Conservation (phyloP, 2,113 vertebrate species). For the Dendrocopos noguchii region DNA sequence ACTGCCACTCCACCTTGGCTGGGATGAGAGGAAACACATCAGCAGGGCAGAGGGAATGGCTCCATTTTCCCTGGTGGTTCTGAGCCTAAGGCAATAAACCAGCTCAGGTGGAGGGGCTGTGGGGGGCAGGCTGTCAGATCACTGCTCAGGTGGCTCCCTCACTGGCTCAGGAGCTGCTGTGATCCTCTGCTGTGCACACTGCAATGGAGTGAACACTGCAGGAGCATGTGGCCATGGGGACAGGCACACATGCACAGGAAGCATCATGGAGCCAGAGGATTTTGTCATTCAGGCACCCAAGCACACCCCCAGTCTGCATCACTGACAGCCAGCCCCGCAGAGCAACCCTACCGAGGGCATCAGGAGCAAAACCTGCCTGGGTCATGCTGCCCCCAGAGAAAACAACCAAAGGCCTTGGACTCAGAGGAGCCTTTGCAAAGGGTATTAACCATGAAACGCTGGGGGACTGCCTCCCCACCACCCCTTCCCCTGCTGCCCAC, state of each 20-base stretch:
- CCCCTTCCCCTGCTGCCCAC: not conserved
- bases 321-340: not conserved
- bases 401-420: not conserved
- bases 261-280: not conserved
- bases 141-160: not conserved
- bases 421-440: not conserved
- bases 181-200: rapidly evolving
- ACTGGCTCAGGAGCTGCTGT: not conserved
- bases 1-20: not conserved
- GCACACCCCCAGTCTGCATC: rapidly evolving
- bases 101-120: not conserved
- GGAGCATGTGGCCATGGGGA: rapidly evolving
- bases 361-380: not conserved
- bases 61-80: not conserved
- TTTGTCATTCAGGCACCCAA: not conserved
- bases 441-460: not conserved
- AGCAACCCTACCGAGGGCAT: not conserved
- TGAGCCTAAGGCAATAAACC: not conserved
- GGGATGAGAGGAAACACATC: not conserved
- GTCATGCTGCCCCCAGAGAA: not conserved
- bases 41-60: not conserved
- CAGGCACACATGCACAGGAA: not conserved
- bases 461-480: not conserved
- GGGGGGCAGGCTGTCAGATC: not conserved
- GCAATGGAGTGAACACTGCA: not conserved